Base-by-base conservation (phyloP, 2,797 vertebrate species). In the Smutsia temminckii region DNA sequence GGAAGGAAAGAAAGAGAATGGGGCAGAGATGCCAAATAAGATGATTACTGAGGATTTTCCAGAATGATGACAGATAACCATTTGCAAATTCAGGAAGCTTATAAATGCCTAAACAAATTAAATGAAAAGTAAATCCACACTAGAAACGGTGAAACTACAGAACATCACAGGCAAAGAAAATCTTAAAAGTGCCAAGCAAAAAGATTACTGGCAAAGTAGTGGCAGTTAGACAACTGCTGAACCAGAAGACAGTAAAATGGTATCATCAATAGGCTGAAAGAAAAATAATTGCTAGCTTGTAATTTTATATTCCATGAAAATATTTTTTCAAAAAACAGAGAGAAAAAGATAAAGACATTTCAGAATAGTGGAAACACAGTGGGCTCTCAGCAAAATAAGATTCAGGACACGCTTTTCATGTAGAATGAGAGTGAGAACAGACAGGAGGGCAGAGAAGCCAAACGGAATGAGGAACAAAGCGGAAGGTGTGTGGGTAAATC, bases 51-150 rank as follows among this genome's bases (percentile, higher is more conserved):
- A 87, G 59, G 49, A 63, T 40, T 63, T 86, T 57, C 59, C 51
- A 77, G 63, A 49, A 46, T 89, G 37, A 49, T 84, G 57, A 68
- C 74, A 89, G 40, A 40, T 7, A 40, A 40, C 40, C 49, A 25
- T 80, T 89, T 40, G 85, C 20, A 95, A 85, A 83, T 87, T 84
- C 49, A 91, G 49, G 20, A 94, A 84, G 29, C 32, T 87, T 83
- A 57, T 74, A 63, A 87, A 78, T 92, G 89, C 32, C 9, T 93
- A 91, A 87, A 1, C 7, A 55, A 32, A 79, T 91, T 63, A 89
- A 92, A 88, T 80, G 34, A 79, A 91, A 89, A 80, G 61, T 18
- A 66, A 88, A 79, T 79, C 37, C 23, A 74, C 7, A 59, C 57
- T 91, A 51, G 18, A 78, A 32, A 78, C 8, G 46, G 83, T 55